Conservation (phyloP, 1,140 invertebrate species). For the Medauroidea extradentata region DNA sequence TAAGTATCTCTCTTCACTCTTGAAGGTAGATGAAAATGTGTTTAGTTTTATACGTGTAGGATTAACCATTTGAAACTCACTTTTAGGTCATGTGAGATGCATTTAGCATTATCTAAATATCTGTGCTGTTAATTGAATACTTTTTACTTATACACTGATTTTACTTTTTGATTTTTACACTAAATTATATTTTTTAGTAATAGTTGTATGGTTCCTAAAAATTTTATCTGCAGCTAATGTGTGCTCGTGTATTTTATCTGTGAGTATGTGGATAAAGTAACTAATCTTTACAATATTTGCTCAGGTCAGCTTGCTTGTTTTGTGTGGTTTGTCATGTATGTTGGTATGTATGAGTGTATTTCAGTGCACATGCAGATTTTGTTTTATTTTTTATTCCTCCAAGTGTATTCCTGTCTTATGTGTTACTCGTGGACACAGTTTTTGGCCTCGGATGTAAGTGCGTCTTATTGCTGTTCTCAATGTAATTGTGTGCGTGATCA, state of each 20-base stretch:
- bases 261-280: constrained; percentile 6
- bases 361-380: too few species aligned
- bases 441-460: too few species aligned
- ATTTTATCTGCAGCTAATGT: constrained; percentile 8
- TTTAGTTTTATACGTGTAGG: constrained; percentile 1
- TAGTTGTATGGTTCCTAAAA: constrained; percentile 22
- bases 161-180: constrained; percentile 13
- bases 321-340: too few species aligned
- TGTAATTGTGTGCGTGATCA: too few species aligned
- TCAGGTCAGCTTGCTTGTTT: constrained; percentile 17
- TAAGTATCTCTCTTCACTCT: too few species aligned
- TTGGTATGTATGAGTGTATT: too few species aligned
- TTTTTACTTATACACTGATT: constrained; percentile 10
- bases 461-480: too few species aligned
- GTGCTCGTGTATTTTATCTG: background rate
- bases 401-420: too few species aligned
- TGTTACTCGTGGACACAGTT: too few species aligned
- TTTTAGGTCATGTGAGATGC: constrained; percentile 1
- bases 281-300: constrained; percentile 22
- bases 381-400: too few species aligned
- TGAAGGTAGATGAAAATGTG: background rate
- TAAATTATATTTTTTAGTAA: constrained; percentile 17
- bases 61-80: too few species aligned
- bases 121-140: constrained; percentile 5
- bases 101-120: constrained; percentile 14